Evolutionary conservation across 1,140 invertebrate species (phyloP).

Genomic region (Drosophila kanapiae): DNA sequence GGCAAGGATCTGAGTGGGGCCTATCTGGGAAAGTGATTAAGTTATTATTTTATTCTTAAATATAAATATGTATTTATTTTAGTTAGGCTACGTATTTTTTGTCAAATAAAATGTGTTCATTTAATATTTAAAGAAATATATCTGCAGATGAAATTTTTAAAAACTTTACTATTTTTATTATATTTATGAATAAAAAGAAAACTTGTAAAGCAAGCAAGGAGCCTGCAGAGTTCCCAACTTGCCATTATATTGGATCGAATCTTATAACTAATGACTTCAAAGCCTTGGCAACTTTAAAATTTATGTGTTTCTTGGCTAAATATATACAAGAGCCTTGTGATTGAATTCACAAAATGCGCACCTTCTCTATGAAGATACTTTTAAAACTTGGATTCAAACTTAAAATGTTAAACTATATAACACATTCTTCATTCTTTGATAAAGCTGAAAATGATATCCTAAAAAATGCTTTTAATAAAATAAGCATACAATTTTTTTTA

Average conservation of each 20-base stretch:
- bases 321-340: too few species aligned
- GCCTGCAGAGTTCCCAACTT: too few species aligned
- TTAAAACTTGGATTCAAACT: too few species aligned
- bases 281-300: too few species aligned
- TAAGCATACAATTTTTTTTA: not conserved
- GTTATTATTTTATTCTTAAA: not conserved
- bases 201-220: too few species aligned
- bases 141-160: fast-evolving
- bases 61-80: slow-evolving; percentile 42
- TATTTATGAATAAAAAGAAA: too few species aligned
- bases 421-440: not conserved
- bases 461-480: not conserved
- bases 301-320: too few species aligned
- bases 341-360: too few species aligned
- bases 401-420: not conserved
- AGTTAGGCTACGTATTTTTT: not conserved
- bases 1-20: slow-evolving; percentile 15
- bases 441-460: too few species aligned
- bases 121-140: not conserved
- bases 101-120: slow-evolving; percentile 1
- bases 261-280: too few species aligned
- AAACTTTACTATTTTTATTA: not conserved
- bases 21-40: slow-evolving; percentile 30
- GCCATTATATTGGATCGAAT: too few species aligned
- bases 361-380: too few species aligned